Evolutionary conservation across 2,797 vertebrate genomes (phyloP).

Genomic region (Amphiprion clarkii): DNA sequence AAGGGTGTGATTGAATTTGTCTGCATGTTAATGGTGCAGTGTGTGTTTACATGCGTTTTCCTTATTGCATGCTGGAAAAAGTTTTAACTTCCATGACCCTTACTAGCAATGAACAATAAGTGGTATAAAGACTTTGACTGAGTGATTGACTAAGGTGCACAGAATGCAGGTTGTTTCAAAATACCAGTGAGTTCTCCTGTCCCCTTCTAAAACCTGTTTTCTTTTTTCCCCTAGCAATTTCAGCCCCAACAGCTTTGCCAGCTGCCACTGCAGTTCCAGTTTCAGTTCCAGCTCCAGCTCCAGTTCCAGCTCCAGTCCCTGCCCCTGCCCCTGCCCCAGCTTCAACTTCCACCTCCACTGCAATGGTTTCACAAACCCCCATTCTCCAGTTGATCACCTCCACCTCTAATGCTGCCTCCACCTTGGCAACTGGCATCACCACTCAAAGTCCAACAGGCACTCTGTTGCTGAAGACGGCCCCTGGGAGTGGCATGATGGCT

Average conservation of each 20-base stretch:
- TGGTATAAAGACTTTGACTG: not conserved
- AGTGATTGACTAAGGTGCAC: not conserved
- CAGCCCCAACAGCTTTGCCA: constrained; percentile 46
- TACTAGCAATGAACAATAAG: not conserved
- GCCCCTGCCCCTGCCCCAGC: constrained; percentile 55
- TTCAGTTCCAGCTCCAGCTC: constrained; percentile 44
- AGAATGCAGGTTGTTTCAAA: constrained; percentile 8
- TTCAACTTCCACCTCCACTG: constrained; percentile 80
- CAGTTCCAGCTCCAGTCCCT: constrained; percentile 75
- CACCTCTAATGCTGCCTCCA: constrained; percentile 72
- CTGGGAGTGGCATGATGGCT: constrained; percentile 80
- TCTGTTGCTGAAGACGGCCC: constrained; percentile 80
- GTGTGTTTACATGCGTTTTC: not conserved
- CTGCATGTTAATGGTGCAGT: not conserved
- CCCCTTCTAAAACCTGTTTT: constrained; percentile 6
- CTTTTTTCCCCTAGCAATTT: constrained; percentile 28
- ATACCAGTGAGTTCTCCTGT: not conserved
- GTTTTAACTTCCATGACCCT: not conserved
- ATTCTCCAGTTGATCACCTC: constrained; percentile 85
- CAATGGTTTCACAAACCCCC: constrained; percentile 85
- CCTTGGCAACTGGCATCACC: constrained; percentile 73
- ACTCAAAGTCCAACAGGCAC: constrained; percentile 83
- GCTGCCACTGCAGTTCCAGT: constrained; percentile 24
- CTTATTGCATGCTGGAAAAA: not conserved
- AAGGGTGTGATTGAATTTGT: constrained; percentile 5